Base-by-base conservation (phyloP, 1,140 invertebrate genomes). In the Cydia pomonella region DNA sequence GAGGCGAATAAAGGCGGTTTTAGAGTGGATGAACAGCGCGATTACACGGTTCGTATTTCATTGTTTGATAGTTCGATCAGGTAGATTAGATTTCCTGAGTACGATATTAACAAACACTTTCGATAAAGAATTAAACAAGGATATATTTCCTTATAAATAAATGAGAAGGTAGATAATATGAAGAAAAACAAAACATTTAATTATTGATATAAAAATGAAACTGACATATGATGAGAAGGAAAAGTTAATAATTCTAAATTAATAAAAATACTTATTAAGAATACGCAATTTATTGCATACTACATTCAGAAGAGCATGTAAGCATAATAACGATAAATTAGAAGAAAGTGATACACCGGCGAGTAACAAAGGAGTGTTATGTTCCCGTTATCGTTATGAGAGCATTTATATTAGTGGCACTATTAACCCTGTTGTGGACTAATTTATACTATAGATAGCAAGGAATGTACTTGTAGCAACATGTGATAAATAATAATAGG, bases 341-440 rank as follows among this genome's bases (percentile, higher is more conserved):
- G 29, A 66, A 66, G 63, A 66, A 66, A 66, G 63, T 29, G 27
- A 69, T 33, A 69, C 29, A 33, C 41, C 64, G 64, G 64, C 64
- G 13, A 33, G 27, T 18, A 33, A 69, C 64, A 69, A 69, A 69
- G 64, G 64, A 69, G 64, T n/a, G 29, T 10, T 41, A 18, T 69
- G 27, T 6, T 33, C 64, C 27, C 29, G 29, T 69, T 69, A 69
- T 69, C 64, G 23, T 69, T 69, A 69, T 33, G 64, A 69, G 33
- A 69, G 18, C 64, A 41, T 69, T 33, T 33, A 69, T 33, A 69
- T 38, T 69, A 69, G 27, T 69, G 27, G 27, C 64, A 69, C n/a
- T 69, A 38, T 69, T 69, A 69, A 69, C 64, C 64, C 64, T 33
- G 64, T 33, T 69, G 33, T 69, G 29, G 18, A 41, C 64, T 69